Percentiles rank a stretch among this genome's conserved stretches.
Evolutionary conservation across 2,888 invertebrate genomes (phyloP).

Genomic region (Aplocera efformata): DNA sequence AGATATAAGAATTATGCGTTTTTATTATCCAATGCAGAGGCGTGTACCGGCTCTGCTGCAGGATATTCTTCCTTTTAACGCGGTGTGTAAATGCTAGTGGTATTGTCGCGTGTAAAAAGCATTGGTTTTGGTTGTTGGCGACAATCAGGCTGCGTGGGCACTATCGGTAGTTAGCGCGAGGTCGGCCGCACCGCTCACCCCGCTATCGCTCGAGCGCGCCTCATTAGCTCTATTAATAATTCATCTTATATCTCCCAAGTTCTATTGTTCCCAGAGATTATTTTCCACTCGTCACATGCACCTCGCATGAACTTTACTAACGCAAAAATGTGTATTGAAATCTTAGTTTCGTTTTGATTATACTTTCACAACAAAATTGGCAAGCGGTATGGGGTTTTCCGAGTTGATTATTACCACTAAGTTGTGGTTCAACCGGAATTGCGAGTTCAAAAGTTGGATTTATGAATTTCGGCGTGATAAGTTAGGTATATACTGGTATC

Average conservation of each 20-base stretch:
- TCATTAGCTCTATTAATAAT: slow-evolving; percentile 76
- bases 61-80: slow-evolving; percentile 21
- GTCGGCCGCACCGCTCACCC: slow-evolving; percentile 77
- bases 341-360: not conserved
- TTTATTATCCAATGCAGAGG: slow-evolving; percentile 15
- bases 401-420: slow-evolving; percentile 14
- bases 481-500: slow-evolving; percentile 10
- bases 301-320: slow-evolving; percentile 33
- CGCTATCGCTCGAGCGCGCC: slow-evolving; percentile 62
- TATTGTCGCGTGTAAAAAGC: slow-evolving; percentile 39
- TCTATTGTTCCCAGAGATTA: slow-evolving; percentile 66
- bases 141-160: slow-evolving; percentile 79
- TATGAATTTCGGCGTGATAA: slow-evolving; percentile 9
- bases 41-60: slow-evolving; percentile 5
- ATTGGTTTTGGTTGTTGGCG: slow-evolving; percentile 60
- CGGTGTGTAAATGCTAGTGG: slow-evolving; percentile 27
- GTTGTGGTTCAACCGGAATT: slow-evolving; percentile 22
- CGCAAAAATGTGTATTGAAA: slow-evolving; percentile 19
- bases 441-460: slow-evolving; percentile 15
- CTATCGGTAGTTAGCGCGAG: slow-evolving; percentile 70
- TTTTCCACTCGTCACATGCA: slow-evolving; percentile 54
- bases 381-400: slow-evolving; percentile 22
- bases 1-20: slow-evolving; percentile 32
- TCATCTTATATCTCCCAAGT: slow-evolving; percentile 68
- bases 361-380: slow-evolving; percentile 17